A percentile compares a stretch with the other conserved stretches of the same genome.
Evolutionary conservation across 2,888 invertebrate species (phyloP).

Genomic region (Keiferia lycopersicella): DNA sequence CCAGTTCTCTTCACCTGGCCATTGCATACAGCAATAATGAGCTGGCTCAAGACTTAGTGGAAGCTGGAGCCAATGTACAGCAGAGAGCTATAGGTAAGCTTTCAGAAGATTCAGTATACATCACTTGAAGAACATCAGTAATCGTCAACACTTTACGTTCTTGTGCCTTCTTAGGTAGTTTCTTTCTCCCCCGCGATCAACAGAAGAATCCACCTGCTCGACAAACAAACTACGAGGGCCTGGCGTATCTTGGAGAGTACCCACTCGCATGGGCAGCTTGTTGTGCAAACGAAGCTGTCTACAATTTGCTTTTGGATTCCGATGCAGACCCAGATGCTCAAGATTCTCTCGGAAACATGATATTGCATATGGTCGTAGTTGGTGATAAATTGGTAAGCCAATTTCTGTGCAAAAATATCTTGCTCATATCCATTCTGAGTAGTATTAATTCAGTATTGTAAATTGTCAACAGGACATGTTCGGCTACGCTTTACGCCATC

Average conservation of each 20-base stretch:
- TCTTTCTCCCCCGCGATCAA: conserved; percentile 97
- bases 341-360: conserved; percentile 98
- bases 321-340: conserved; percentile 98
- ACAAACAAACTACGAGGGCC: conserved; percentile 96
- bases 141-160: too few species aligned
- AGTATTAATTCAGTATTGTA: too few species aligned
- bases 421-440: too few species aligned
- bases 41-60: conserved; percentile 94
- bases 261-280: conserved; percentile 99
- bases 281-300: conserved; percentile 97
- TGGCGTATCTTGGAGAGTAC: conserved; percentile 98
- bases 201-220: conserved; percentile 89
- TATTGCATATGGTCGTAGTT: conserved; percentile 99
- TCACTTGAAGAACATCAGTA: too few species aligned
- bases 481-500: conserved; percentile 97
- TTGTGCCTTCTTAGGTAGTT: conserved; percentile 82
- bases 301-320: conserved; percentile 94
- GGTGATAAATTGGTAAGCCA: conserved; percentile 93
- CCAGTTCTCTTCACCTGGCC: conserved; percentile 96
- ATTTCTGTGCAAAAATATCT: neutral
- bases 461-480: conserved; percentile 93
- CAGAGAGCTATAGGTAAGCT: conserved; percentile 92
- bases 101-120: neutral
- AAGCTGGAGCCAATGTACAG: conserved; percentile 94
- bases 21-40: conserved; percentile 98